phyloP scores from a whole-genome alignment of 2,797 vertebrate species.

The Chelon labrosus region DNA sequence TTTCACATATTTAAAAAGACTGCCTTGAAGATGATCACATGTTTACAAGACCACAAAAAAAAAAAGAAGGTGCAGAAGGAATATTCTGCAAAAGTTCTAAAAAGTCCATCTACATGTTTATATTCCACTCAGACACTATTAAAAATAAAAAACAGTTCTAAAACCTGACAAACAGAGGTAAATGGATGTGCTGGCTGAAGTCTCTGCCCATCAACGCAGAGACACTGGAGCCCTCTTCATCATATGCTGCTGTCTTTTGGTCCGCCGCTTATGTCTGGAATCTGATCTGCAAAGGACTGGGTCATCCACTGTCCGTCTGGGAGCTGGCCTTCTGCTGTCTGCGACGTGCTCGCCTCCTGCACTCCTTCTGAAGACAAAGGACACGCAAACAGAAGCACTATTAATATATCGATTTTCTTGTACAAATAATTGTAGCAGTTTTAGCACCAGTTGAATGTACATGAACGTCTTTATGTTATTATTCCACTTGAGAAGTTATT shows the following conservation, averaged over 20 bases:
- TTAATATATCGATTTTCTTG: neutral
- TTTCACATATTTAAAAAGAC: slow-evolving; percentile 73
- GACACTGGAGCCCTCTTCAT: slow-evolving; percentile 17
- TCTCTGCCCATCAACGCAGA: slow-evolving; percentile 34
- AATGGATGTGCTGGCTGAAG: slow-evolving; percentile 26
- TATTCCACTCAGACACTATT: slow-evolving; percentile 55
- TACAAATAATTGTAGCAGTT: too few relatives aligned
- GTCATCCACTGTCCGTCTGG: slow-evolving; percentile 92
- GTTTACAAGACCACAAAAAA: slow-evolving; percentile 51
- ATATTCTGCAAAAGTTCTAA: slow-evolving; percentile 60
- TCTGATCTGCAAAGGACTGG: slow-evolving; percentile 89
- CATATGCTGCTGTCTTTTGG: slow-evolving; percentile 54
- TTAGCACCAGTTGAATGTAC: neutral
- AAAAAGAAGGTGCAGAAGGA: slow-evolving; percentile 57
- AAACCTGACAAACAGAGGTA: slow-evolving; percentile 42
- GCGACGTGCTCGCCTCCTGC: slow-evolving; percentile 72
- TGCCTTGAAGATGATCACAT: slow-evolving; percentile 54
- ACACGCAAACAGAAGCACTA: slow-evolving; percentile 2
- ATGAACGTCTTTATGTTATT: too few relatives aligned
- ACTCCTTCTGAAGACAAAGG: slow-evolving; percentile 56
- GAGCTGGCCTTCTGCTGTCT: slow-evolving; percentile 72
- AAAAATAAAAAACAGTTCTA: slow-evolving; percentile 42
- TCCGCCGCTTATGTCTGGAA: slow-evolving; percentile 84
- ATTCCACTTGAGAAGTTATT: neutral
- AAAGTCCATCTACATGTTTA: slow-evolving; percentile 61